Percentiles rank a stretch among this genome's conserved stretches.
Conservation (phyloP, 1,140 invertebrate genomes). For the Paracyclopina nana region DNA sequence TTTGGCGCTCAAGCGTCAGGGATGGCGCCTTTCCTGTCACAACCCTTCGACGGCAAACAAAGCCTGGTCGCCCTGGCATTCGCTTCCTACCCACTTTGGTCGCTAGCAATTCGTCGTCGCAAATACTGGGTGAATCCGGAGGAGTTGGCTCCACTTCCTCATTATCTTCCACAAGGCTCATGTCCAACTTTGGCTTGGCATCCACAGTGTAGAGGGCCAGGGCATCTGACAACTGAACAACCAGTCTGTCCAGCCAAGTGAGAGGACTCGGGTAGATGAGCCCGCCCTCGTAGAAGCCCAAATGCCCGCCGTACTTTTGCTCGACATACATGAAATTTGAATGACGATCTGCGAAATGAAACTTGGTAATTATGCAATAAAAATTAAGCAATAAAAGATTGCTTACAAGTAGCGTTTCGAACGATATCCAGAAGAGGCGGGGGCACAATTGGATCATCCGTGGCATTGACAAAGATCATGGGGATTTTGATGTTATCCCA, state of each 20-base stretch:
- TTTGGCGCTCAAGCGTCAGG: too few relatives aligned
- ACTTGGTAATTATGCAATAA: conserved; percentile 12
- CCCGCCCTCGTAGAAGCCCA: conserved; percentile 78
- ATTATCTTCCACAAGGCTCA: neutral
- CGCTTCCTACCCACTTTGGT: too few relatives aligned
- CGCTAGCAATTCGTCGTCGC: too few relatives aligned
- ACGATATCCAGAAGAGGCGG: conserved; percentile 32
- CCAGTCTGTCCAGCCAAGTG: conserved; percentile 67
- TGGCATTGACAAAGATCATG: conserved; percentile 68
- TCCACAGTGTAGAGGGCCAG: conserved; percentile 15
- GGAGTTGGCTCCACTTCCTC: too few relatives aligned
- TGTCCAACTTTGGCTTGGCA: neutral
- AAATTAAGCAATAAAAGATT: neutral
- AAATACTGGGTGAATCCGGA: too few relatives aligned
- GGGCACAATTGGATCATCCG: conserved; percentile 71
- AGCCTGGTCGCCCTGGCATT: too few relatives aligned
- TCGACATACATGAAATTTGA: conserved; percentile 50
- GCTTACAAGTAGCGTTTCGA: neutral
- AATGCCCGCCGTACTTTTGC: conserved; percentile 67
- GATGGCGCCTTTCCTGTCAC: too few relatives aligned
- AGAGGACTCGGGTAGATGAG: conserved; percentile 59
- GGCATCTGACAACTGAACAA: conserved; percentile 32
- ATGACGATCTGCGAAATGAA: conserved; percentile 23
- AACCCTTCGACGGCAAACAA: too few relatives aligned
- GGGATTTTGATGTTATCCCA: conserved; percentile 51